Base-by-base conservation (phyloP, 2,888 invertebrate genomes). In the Latrodectus elegans region DNA sequence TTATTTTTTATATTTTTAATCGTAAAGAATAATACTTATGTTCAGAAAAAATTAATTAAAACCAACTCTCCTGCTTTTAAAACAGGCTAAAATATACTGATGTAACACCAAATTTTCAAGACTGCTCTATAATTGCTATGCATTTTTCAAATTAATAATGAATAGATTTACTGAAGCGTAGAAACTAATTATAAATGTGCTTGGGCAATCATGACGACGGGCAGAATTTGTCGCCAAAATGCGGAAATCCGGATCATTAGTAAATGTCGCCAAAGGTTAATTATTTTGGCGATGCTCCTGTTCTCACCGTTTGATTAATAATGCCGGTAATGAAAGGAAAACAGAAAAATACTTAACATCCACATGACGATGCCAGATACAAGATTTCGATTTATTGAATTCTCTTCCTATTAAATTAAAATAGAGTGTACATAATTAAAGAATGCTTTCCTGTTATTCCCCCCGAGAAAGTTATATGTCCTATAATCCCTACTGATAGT, bases 161-260 rank as follows among this genome's bases (percentile, higher is more conserved):
- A 38, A 38, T 60, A 12, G 60, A 60, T 60, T 60, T n/a, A 15
- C 60, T 15, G 60, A 38, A n/a, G 60, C 60, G n/a, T 60, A 9
- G 60, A 60, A 60, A 60, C 60, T 60, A 60, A 60, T 60, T 60
- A 60, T 60, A n/a, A 60, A n/a, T 60, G 14, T 38, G 14, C 60
- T 60, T 60, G 12, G 14, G 14, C 60, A 60, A 60, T 15, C 60
- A 60, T 60, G 60, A n/a, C 38, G 60, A 60, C 60, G 60, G 60
- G n/a, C 60, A 60, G 38, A 38, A 38, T 60, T 15, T n/a, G n/a
- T 15, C 60, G n/a, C n/a, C 60, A 12, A 60, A 60, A 60, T 12
- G 60, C n/a, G 60, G 60, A 60, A 60, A 60, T 60, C 60, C 60
- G 60, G 60, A 60, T 60, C 60, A 60, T 60, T 60, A 60, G 60